Conservation (phyloP, 2,797 vertebrate genomes). For the Aulostomus chinensis region DNA sequence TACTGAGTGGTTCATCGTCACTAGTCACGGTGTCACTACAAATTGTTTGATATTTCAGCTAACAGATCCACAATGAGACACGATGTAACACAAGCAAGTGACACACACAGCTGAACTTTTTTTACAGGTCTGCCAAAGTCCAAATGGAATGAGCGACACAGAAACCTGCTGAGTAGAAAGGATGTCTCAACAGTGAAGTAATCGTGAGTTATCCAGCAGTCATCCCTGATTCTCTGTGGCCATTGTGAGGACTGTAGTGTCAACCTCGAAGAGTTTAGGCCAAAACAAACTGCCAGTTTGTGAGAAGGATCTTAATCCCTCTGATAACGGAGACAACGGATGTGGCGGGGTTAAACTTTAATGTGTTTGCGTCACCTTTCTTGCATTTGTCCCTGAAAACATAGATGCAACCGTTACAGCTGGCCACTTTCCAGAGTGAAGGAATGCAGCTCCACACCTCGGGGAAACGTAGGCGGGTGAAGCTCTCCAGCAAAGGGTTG, state of each 20-base stretch:
- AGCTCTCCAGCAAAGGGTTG: constrained; percentile 96
- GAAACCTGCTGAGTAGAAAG: constrained; percentile 46
- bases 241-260: constrained; percentile 6
- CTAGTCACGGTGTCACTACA: constrained; percentile 44
- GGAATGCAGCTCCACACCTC: constrained; percentile 96
- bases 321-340: constrained; percentile 94
- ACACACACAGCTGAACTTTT: constrained; percentile 11
- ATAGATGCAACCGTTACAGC: constrained; percentile 97
- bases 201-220: constrained; percentile 20
- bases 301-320: constrained; percentile 94
- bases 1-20: constrained; percentile 23
- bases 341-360: constrained; percentile 97
- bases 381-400: constrained; percentile 97
- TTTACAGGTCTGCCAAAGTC: constrained; percentile 15
- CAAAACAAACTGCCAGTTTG: constrained; percentile 97
- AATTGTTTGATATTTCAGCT: constrained; percentile 20
- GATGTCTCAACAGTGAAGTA: constrained; percentile 30
- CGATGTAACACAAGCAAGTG: constrained; percentile 34
- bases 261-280: constrained; percentile 75
- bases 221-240: constrained; percentile 32
- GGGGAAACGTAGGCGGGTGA: constrained; percentile 94
- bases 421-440: constrained; percentile 97
- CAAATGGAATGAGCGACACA: constrained; percentile 38
- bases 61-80: constrained; percentile 42
- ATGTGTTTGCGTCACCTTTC: constrained; percentile 94